Evolutionary conservation across 1,140 invertebrate species (phyloP).

Genomic region (Zelostemma sp.): DNA sequence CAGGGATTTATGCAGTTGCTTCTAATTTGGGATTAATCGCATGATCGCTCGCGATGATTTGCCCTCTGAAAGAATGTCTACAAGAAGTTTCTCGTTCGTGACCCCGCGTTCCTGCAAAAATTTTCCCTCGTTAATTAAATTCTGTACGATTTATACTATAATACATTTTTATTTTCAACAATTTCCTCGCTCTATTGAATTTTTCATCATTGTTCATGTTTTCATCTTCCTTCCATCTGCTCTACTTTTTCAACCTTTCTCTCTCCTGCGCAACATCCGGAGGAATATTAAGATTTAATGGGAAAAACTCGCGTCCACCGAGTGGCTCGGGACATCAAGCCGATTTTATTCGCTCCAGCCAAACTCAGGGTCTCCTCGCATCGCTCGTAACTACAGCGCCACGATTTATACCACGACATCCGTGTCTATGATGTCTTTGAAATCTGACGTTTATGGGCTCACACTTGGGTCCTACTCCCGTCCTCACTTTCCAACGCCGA

Average conservation of each 20-base stretch:
- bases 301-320: conserved; percentile 40
- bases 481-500: neutral
- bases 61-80: conserved; percentile 42
- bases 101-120: neutral
- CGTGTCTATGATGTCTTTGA: conserved; percentile 39
- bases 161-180: neutral
- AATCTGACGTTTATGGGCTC: conserved; percentile 39
- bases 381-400: conserved; percentile 9
- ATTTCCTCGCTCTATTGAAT: neutral
- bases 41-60: conserved; percentile 50
- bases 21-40: conserved; percentile 55
- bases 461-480: conserved; percentile 20
- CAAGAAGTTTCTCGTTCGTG: conserved; percentile 29
- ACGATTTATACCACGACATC: conserved; percentile 35
- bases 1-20: conserved; percentile 53
- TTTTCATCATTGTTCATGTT: neutral
- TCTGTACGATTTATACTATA: no score
- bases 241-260: conserved; percentile 7
- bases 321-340: conserved; percentile 41
- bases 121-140: no score
- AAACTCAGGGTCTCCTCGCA: conserved; percentile 23
- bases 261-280: conserved; percentile 30
- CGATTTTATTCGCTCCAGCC: conserved; percentile 40
- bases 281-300: conserved; percentile 45
- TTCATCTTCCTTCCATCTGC: conserved; percentile 24